Percentiles rank a stretch among this genome's conserved stretches.
phyloP scores from a whole-genome alignment of 2,797 vertebrate species.

The Hippopotamyrus pictus region DNA sequence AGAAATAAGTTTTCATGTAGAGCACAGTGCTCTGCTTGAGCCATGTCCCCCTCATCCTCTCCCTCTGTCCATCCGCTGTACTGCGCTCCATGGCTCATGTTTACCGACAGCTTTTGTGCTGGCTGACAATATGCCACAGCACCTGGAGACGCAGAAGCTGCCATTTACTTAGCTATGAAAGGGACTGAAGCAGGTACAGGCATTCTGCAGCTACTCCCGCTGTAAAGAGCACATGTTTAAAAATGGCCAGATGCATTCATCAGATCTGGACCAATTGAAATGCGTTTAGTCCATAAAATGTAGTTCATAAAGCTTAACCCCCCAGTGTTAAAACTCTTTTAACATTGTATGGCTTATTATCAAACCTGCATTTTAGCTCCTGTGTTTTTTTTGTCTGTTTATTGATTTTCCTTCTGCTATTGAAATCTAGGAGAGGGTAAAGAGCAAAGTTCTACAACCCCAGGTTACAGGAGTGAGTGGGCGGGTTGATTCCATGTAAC shows the following conservation, averaged over 20 bases:
- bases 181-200: neutral
- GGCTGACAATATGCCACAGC: constrained; percentile 14
- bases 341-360: neutral
- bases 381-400: neutral
- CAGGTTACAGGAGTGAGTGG: neutral
- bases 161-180: neutral
- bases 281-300: neutral
- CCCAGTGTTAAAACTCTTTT: neutral
- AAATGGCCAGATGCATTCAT: neutral
- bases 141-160: neutral
- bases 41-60: neutral
- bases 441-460: neutral
- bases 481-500: neutral
- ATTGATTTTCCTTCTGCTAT: neutral
- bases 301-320: neutral
- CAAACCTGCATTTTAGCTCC: neutral
- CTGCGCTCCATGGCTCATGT: neutral
- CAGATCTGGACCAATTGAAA: neutral
- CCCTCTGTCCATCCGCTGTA: neutral
- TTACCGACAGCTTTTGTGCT: neutral
- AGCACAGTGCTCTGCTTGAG: neutral
- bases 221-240: neutral
- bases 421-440: neutral
- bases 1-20: neutral
- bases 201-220: neutral